Conservation (phyloP, 1,140 invertebrate genomes). For the Drosophila pruinosa region DNA sequence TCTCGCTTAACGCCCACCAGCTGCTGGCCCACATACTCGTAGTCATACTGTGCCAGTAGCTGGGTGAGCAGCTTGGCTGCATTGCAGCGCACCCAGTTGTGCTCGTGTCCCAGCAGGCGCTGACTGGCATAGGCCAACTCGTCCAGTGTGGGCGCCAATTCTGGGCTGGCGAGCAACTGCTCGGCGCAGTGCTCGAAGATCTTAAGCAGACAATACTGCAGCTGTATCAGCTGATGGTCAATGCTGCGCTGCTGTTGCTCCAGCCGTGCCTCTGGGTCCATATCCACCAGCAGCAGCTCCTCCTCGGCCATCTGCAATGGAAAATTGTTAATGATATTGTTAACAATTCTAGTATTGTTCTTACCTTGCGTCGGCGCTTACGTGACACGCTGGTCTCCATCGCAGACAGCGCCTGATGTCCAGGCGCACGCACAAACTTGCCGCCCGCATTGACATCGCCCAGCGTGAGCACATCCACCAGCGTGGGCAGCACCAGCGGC, state of each 20-base stretch:
- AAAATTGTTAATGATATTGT: neutral
- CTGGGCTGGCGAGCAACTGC: constrained; percentile 80
- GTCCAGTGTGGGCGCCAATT: constrained; percentile 83
- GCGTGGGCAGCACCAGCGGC: constrained; percentile 84
- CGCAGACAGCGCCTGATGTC: constrained; percentile 31
- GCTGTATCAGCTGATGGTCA: constrained; percentile 85
- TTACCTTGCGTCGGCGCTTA: constrained; percentile 41
- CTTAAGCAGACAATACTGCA: constrained; percentile 84
- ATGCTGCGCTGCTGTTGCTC: constrained; percentile 83
- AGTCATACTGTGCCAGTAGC: constrained; percentile 87
- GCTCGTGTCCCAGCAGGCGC: constrained; percentile 85
- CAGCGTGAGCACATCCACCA: constrained; percentile 83
- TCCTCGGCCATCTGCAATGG: neutral
- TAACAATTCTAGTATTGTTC: neutral
- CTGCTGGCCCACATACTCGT: constrained; percentile 82
- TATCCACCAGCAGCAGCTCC: constrained; percentile 25
- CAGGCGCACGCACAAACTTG: constrained; percentile 68
- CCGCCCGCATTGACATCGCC: constrained; percentile 50
- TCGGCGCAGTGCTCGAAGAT: constrained; percentile 84
- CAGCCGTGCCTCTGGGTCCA: constrained; percentile 53
- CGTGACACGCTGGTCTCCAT: constrained; percentile 20
- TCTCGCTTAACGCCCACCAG: constrained; percentile 56
- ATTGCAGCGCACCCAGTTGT: constrained; percentile 88
- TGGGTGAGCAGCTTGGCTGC: constrained; percentile 89
- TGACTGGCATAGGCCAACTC: constrained; percentile 90